Evolutionary conservation across 2,888 invertebrate genomes (phyloP).

Genomic region (Lutraria lutraria): DNA sequence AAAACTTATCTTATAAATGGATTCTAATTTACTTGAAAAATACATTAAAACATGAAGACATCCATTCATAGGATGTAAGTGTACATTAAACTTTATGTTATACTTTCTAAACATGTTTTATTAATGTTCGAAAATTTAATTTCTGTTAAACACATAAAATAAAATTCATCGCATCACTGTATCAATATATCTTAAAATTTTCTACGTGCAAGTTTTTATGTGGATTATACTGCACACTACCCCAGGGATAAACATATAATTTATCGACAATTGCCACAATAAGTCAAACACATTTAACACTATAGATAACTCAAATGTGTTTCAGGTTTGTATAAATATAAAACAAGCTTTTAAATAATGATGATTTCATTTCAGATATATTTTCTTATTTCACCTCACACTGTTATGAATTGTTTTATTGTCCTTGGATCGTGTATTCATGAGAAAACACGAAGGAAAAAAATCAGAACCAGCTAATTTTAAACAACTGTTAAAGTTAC

Average conservation of each 20-base stretch:
- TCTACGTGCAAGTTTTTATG: background rate
- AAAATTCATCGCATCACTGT: background rate
- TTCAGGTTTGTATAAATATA: background rate
- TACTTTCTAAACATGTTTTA: background rate
- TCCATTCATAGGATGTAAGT: background rate
- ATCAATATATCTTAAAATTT: slow-evolving; percentile 19
- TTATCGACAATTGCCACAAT: background rate
- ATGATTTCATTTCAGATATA: slow-evolving; percentile 6
- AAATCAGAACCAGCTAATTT: background rate
- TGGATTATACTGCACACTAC: background rate
- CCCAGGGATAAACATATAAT: background rate
- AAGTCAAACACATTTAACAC: background rate
- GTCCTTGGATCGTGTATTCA: background rate
- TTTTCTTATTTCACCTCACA: background rate
- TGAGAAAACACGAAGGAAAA: background rate
- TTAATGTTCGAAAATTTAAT: slow-evolving; percentile 9
- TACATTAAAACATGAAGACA: background rate
- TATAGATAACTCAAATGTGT: background rate
- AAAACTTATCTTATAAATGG: background rate
- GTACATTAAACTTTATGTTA: slow-evolving; percentile 13
- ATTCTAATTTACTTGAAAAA: background rate
- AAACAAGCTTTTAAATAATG: background rate
- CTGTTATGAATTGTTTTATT: background rate
- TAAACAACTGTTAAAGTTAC: background rate
- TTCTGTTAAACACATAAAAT: slow-evolving; percentile 14